Evolutionary conservation across 1,140 invertebrate genomes (phyloP), one percentile per base, ranked within the genome.

Genomic region (Drosophila micromelanica): DNA sequence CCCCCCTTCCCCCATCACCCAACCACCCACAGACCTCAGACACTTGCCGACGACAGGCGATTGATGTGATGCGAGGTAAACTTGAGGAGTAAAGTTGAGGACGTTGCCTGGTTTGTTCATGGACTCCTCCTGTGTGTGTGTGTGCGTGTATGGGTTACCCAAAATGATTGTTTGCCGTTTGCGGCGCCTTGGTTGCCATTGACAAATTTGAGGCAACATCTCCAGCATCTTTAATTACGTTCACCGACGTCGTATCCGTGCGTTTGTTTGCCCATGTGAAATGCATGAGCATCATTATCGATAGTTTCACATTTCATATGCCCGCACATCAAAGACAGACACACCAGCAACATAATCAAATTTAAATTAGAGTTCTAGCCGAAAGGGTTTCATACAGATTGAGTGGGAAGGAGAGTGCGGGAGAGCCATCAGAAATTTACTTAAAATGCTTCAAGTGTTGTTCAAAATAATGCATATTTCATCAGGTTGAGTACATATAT

Each of bases 301-400:
- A 89, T 89, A 87, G 82, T 89, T 87, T 30, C 67, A 69, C 79
- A 89, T 86, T 89, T 89, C 76, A 79, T 82, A 84, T 89, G 70
- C 71, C 78, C 23, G 40, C 35, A 85, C 84, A 89, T 89, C 84
- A 89, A 89, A 89, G 79, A 30, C 79, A 80, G 62, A 49, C 56
- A 37, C 63, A 32, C 20, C 32, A 13, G 5, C 54, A 46, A 35
- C 32, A 72, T 60, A 54, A 82, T 78, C 30, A 70, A 84, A 71
- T 84, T 67, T 71, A 75, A 81, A 81, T 81, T 82, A 61, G 51
- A 70, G 45, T 63, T 43, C 2, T 13, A 17, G 32, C 37, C 72
- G 59, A 49, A 27, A 42, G 17, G 12, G 7, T 15, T 17, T 32
- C 15, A 17, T 20, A 2, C 27, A 27, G 0, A 27, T 6, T 27